phyloP scores from a whole-genome alignment of 2,888 invertebrate genomes.

The Mycalesis mineus region DNA sequence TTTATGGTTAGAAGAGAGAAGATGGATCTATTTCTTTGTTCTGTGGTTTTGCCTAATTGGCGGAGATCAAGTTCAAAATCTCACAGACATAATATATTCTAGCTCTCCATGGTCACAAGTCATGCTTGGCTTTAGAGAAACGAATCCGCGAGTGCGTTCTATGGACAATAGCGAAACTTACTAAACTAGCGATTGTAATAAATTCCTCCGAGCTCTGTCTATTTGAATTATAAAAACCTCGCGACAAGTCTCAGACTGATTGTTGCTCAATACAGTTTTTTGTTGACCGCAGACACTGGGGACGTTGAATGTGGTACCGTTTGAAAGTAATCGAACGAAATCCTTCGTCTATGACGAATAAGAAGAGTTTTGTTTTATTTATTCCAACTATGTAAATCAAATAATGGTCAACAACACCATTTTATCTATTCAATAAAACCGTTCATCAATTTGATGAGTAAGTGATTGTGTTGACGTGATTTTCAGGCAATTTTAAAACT shows the following conservation, averaged over 20 bases:
- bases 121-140: too few relatives aligned
- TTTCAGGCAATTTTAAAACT: too few relatives aligned
- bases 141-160: slow-evolving; percentile 3
- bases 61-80: too few relatives aligned
- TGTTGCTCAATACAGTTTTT: neutral
- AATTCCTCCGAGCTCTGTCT: neutral
- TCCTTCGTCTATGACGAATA: neutral
- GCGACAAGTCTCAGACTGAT: neutral
- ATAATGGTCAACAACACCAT: too few relatives aligned
- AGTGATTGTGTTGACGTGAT: too few relatives aligned
- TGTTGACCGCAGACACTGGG: neutral
- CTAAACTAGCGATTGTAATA: slow-evolving; percentile 1
- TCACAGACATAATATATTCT: too few relatives aligned
- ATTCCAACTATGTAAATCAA: neutral
- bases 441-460: too few relatives aligned
- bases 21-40: too few relatives aligned
- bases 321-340: neutral
- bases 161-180: slow-evolving; percentile 3
- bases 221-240: neutral
- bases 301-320: neutral
- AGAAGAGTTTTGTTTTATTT: neutral
- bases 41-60: too few relatives aligned
- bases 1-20: too few relatives aligned
- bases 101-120: neutral
- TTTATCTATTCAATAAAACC: too few relatives aligned